Base-by-base conservation (phyloP, 2,888 invertebrate genomes). In the Pheosia tremula region DNA sequence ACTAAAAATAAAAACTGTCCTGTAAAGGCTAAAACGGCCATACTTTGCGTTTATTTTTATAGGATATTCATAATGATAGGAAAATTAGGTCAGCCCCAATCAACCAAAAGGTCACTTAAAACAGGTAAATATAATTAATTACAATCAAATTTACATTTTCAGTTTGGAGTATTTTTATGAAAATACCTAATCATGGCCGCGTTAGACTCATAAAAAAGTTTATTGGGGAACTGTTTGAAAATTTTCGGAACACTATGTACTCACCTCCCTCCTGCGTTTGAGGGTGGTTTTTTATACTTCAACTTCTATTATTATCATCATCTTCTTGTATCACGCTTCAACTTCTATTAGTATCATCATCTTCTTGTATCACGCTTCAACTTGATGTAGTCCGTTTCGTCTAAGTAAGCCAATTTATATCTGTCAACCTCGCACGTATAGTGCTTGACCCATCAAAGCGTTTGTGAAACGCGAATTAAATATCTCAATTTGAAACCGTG, bases 111-210 rank as follows among this genome's bases (percentile, higher is more conserved):
- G 43, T 64, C 60, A 47, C 58, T 63, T 59, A 67, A 62, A 63
- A 62, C 50, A 57, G 56, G 59, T 24, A 24, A 24, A 24, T 24
- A 24, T 24, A 24, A 24, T 24, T 24, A 24, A 24, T 61, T 63
- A 58, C 63, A 56, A 64, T 64, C 57, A 66, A 60, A 67, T 66
- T 69, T 67, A 69, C 58, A 64, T 66, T 65, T 59, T n/a, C 67
- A 64, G 66, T 74, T 69, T 65, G 64, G 60, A 66, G 68, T 65
- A 61, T 64, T 72, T 76, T 68, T 69, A 62, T 66, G 67, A 60
- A 71, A 67, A 68, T 70, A 60, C 64, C 68, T 77, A 78, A 78
- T 77, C 74, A 71, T 68, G 71, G 59, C n/a, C 61, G 58, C 68
- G 66, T 59, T 61, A 64, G 65, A 60, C 64, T 67, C 70, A 68